Evolutionary conservation across 2,797 vertebrate genomes (phyloP).

Genomic region (Tokudaia tokunoshimensis): DNA sequence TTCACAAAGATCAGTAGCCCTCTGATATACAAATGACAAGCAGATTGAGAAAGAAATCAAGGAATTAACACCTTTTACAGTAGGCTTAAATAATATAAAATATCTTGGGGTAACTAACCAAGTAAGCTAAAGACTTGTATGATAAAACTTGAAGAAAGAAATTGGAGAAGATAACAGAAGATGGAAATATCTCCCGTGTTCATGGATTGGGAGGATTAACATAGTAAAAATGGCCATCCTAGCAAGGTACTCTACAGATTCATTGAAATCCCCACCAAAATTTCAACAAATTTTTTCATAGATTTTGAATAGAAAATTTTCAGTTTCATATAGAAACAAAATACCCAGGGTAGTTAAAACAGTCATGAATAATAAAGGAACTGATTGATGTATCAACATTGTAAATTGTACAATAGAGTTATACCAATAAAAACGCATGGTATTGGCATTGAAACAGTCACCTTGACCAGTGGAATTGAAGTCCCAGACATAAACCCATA

Average conservation of each 20-base stretch:
- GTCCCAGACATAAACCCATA: background rate
- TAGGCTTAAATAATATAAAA: background rate
- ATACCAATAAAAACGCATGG: background rate
- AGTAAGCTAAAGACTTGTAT: background rate
- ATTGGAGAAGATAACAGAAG: background rate
- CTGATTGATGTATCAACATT: background rate
- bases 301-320: background rate
- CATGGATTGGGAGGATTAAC: background rate
- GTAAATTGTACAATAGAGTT: background rate
- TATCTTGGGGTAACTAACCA: background rate
- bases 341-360: background rate
- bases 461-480: background rate
- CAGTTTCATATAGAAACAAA: background rate
- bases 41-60: background rate
- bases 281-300: background rate
- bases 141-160: background rate
- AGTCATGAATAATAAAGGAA: background rate
- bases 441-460: background rate
- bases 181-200: background rate
- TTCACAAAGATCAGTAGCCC: background rate
- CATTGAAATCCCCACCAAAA: background rate
- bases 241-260: background rate
- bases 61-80: background rate
- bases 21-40: background rate
- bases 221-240: background rate